Base-by-base conservation (phyloP, 2,797 vertebrate species). In the Psittacula derbiana region DNA sequence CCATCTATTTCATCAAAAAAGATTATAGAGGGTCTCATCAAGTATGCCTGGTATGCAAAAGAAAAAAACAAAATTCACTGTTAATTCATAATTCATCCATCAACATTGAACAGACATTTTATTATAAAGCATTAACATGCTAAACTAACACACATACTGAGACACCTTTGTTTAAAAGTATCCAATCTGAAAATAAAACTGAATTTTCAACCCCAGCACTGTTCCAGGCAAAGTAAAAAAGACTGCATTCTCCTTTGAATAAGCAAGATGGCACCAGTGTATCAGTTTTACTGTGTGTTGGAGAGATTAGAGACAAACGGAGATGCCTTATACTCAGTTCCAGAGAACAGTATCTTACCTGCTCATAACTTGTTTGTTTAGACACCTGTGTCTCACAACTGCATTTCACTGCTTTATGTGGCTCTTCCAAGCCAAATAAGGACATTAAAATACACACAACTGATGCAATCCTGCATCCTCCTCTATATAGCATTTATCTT, bases 1-100 rank as follows among this genome's bases (percentile, higher is more conserved):
- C 99, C 99, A 98, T 99, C 99, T 89, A 99, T 99, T 98, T 99
- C 99, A 98, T 99, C 99, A 98, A 99, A 99, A 98, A 99, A 99
- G 94, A 99, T 99, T 94, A 99, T 99, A 62, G 99, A 99, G 30
- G 99, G 99, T 97, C 99, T 99, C 99, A 99, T 99, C 98, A 99
- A 98, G 97, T 99, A 99, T 66, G 99, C 99, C 99, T 99, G 85
- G 50, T n/a, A 72, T 38, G 46, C 36, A 92, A 30, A 92, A 90
- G 81, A 76, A 18, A 24, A 60, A 90, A 87, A 16, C 50, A 82
- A 67, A 91, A 69, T 81, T 78, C 31, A n/a, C 50, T 55, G 62
- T 47, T 86, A 80, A 86, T 88, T 93, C 41, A 30, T 7, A 28
- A 78, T 53, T 79, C 50, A 49, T 66, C n/a, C 44, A 81, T 50